Conservation (phyloP, 2,797 vertebrate genomes). For the Lindbergichthys nudifrons region DNA sequence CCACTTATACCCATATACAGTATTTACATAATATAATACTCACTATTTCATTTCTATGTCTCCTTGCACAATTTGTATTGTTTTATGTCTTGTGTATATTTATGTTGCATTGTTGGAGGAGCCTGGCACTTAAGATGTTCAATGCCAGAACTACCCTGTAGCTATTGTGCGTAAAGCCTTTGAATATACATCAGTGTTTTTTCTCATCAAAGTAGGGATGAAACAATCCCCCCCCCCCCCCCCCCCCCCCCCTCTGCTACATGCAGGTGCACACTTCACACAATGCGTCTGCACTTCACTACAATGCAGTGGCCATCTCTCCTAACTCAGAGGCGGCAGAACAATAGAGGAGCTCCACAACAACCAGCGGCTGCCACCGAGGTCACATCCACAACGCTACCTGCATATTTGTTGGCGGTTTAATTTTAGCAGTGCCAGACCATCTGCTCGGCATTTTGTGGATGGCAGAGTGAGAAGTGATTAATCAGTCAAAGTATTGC, state of each 20-base stretch:
- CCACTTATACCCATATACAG: too few species aligned
- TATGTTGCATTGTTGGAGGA: too few species aligned
- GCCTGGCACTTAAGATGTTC: too few species aligned
- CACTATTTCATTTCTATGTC: too few species aligned
- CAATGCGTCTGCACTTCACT: slow-evolving; percentile 49
- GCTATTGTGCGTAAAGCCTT: too few species aligned
- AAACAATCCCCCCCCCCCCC: slow-evolving; percentile 38
- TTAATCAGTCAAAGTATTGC: slow-evolving; percentile 75
- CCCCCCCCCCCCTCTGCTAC: neutral
- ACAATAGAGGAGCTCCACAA: slow-evolving; percentile 58
- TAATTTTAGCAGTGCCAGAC: slow-evolving; percentile 73
- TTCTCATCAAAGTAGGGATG: slow-evolving; percentile 38
- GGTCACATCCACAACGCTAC: slow-evolving; percentile 66
- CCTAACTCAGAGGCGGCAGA: slow-evolving; percentile 42
- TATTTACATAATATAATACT: too few species aligned
- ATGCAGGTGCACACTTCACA: slow-evolving; percentile 53
- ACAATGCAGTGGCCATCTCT: slow-evolving; percentile 39
- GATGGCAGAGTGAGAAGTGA: slow-evolving; percentile 63
- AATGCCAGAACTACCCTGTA: too few species aligned
- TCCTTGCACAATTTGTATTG: too few species aligned
- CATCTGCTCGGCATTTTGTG: slow-evolving; percentile 81
- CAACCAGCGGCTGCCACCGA: slow-evolving; percentile 42
- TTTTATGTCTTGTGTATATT: too few species aligned
- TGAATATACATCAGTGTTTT: slow-evolving; percentile 38
- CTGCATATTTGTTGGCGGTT: slow-evolving; percentile 75